Evolutionary conservation across 2,888 invertebrate genomes (phyloP).

Genomic region (Macrostomum cliftonense): DNA sequence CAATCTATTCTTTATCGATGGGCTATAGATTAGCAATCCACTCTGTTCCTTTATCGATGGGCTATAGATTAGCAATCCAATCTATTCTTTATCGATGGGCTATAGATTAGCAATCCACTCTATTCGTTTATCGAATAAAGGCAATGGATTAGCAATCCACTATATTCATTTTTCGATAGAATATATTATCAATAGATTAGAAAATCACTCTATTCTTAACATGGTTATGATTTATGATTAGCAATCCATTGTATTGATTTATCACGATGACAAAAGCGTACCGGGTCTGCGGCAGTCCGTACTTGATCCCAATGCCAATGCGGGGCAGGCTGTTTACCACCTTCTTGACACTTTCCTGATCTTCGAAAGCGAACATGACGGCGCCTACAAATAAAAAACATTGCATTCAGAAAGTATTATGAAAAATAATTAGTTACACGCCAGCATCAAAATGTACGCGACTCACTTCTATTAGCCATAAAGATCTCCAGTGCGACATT

Average conservation of each 20-base stretch:
- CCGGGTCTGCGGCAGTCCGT: slow-evolving; percentile 93
- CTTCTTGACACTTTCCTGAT: slow-evolving; percentile 87
- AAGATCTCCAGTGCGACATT: slow-evolving; percentile 89
- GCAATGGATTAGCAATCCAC: no score
- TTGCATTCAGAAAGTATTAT: neutral
- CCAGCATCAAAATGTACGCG: neutral
- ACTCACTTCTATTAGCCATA: slow-evolving; percentile 46
- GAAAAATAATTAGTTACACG: neutral
- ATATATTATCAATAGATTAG: no score
- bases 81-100: no score
- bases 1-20: no score
- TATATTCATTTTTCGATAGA: no score
- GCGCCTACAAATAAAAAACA: slow-evolving; percentile 52
- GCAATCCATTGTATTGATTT: slow-evolving; percentile 11
- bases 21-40: no score
- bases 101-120: no score
- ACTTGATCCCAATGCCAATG: slow-evolving; percentile 96
- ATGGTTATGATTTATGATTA: no score
- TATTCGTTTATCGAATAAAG: no score
- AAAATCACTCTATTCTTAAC: no score
- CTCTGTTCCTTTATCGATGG: no score
- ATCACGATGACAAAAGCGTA: slow-evolving; percentile 35
- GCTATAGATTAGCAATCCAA: no score
- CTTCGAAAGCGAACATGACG: slow-evolving; percentile 92
- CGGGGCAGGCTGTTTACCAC: slow-evolving; percentile 88